phyloP scores from a whole-genome alignment of 2,113 vertebrate species.

The Helogale parvula region DNA sequence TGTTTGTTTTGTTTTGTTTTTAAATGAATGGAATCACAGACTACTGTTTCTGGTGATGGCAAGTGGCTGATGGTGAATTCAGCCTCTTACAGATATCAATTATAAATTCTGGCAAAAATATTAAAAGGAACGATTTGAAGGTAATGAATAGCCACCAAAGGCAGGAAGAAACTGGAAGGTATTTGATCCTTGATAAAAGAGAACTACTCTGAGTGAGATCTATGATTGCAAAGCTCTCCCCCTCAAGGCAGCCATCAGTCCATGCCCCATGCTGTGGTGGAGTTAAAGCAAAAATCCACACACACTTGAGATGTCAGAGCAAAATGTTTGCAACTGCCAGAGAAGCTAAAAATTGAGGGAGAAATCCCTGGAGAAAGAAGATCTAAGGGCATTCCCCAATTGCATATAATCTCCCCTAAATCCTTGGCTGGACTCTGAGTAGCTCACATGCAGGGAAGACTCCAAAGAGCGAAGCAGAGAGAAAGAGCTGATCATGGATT shows the following conservation, averaged over 20 bases:
- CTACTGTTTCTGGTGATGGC: neutral
- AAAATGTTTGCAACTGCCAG: neutral
- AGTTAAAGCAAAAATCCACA: slow-evolving; percentile 1
- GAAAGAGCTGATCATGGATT: neutral
- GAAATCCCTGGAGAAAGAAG: neutral
- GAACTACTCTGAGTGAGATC: neutral
- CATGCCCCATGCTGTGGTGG: no score
- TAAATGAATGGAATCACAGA: neutral
- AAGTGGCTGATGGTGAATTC: neutral
- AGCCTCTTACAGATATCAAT: neutral
- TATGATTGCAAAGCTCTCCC: neutral
- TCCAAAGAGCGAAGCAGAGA: neutral
- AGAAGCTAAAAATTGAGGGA: neutral
- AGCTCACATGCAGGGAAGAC: no score
- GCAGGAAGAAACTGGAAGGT: neutral
- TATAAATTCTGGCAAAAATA: neutral
- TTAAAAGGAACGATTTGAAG: neutral
- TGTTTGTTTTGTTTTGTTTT: neutral
- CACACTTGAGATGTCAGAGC: neutral
- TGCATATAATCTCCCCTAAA: neutral
- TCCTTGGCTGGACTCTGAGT: neutral
- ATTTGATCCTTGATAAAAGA: neutral
- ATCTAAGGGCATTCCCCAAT: neutral
- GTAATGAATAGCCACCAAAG: neutral
- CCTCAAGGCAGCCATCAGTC: neutral